Percentiles rank a stretch among this genome's conserved stretches.
phyloP scores from a whole-genome alignment of 1,140 invertebrate genomes.

The Drosophila triauraria region DNA sequence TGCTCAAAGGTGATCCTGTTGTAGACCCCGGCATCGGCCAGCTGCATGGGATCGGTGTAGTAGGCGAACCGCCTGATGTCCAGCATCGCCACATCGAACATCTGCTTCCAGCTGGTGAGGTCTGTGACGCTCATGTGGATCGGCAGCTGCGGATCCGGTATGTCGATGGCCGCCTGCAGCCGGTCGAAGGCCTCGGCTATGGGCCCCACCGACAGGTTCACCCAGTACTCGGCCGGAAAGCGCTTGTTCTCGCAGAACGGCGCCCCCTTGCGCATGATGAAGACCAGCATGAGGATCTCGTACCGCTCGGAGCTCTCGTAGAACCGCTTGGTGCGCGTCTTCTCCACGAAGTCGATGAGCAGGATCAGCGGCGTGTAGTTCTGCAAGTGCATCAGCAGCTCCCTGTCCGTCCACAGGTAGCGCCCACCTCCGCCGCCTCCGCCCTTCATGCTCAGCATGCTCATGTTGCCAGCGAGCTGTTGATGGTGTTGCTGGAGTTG shows the following conservation, averaged over 20 bases:
- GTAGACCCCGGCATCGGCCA: slow-evolving; percentile 77
- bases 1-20: slow-evolving; percentile 79
- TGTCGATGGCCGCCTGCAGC: slow-evolving; percentile 75
- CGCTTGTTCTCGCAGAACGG: slow-evolving; percentile 81
- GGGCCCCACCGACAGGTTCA: slow-evolving; percentile 77
- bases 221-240: slow-evolving; percentile 80
- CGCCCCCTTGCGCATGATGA: slow-evolving; percentile 79
- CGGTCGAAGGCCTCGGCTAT: slow-evolving; percentile 80
- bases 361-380: slow-evolving; percentile 78
- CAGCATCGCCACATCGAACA: slow-evolving; percentile 77
- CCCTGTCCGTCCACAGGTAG: slow-evolving; percentile 78
- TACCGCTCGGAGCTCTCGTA: slow-evolving; percentile 80
- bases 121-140: slow-evolving; percentile 82
- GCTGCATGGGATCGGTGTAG: slow-evolving; percentile 74
- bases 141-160: slow-evolving; percentile 79
- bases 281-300: slow-evolving; percentile 80
- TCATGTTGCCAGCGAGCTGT: slow-evolving; percentile 62
- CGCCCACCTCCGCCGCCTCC: slow-evolving; percentile 25
- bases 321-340: slow-evolving; percentile 79
- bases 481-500: slow-evolving; percentile 53
- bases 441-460: slow-evolving; percentile 58
- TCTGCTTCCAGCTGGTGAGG: slow-evolving; percentile 81
- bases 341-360: slow-evolving; percentile 80
- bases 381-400: slow-evolving; percentile 78
- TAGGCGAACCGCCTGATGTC: slow-evolving; percentile 78